phyloP scores from a whole-genome alignment of 2,888 invertebrate genomes.

The Tolmerus cingulatus region DNA sequence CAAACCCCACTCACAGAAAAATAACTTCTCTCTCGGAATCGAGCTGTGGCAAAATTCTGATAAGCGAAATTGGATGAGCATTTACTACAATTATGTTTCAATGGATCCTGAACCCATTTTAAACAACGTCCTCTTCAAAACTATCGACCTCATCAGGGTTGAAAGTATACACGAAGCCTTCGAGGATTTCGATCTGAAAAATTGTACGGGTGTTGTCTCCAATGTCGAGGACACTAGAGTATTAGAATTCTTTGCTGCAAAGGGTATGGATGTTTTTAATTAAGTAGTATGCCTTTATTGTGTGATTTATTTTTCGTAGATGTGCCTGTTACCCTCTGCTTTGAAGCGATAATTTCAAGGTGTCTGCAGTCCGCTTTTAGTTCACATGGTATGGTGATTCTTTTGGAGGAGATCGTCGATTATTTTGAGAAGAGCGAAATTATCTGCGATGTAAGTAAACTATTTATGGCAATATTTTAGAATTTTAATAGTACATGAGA shows the following conservation, averaged over 20 bases:
- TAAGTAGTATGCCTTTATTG: neutral
- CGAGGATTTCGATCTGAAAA: slow-evolving; percentile 58
- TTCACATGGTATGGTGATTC: slow-evolving; percentile 54
- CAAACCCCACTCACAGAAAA: slow-evolving; percentile 44
- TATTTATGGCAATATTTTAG: too few relatives aligned
- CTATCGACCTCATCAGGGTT: slow-evolving; percentile 58
- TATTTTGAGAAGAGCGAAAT: neutral
- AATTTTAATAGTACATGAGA: too few relatives aligned
- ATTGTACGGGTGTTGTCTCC: slow-evolving; percentile 58
- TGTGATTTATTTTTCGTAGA: slow-evolving; percentile 50
- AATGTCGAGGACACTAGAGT: slow-evolving; percentile 58
- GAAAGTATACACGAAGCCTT: slow-evolving; percentile 56
- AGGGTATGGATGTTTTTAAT: slow-evolving; percentile 52
- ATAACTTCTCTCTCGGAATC: slow-evolving; percentile 59
- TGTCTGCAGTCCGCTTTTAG: slow-evolving; percentile 57
- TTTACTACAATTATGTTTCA: slow-evolving; percentile 58
- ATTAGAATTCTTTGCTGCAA: slow-evolving; percentile 55
- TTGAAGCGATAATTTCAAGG: slow-evolving; percentile 57
- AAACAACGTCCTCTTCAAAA: slow-evolving; percentile 57
- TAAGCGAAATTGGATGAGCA: slow-evolving; percentile 57
- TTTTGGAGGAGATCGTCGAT: slow-evolving; percentile 58
- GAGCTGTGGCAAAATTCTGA: slow-evolving; percentile 61
- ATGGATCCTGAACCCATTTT: slow-evolving; percentile 56
- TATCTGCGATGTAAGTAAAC: neutral
- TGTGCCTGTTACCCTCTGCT: slow-evolving; percentile 58